phyloP scores from a whole-genome alignment of 1,140 invertebrate genomes.

The Bombus superbus region DNA sequence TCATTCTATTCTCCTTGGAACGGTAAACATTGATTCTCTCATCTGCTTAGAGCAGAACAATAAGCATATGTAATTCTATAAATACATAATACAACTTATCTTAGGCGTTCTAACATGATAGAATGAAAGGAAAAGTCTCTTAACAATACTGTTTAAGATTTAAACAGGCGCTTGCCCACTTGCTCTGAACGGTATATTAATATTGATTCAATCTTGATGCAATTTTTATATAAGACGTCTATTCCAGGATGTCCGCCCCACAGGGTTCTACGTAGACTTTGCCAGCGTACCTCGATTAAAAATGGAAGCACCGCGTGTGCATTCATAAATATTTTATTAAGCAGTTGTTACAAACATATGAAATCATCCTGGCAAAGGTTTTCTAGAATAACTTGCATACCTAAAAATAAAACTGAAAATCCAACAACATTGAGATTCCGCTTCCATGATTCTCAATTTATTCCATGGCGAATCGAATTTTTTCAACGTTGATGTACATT shows the following conservation, averaged over 20 bases:
- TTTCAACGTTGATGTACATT: too few relatives aligned
- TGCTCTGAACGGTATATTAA: not conserved
- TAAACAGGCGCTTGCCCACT: not conserved
- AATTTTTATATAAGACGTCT: not conserved
- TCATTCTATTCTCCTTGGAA: not conserved
- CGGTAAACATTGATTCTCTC: not conserved
- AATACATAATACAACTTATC: not conserved
- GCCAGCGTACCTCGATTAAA: not conserved
- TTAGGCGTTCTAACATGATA: not conserved
- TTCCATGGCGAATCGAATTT: not conserved
- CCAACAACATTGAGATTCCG: not conserved
- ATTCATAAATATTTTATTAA: not conserved
- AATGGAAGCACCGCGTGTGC: not conserved
- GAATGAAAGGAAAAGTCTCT: not conserved
- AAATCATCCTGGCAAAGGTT: not conserved
- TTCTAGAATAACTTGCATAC: not conserved
- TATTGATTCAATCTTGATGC: slow-evolving; percentile 3
- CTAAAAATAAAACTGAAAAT: not conserved
- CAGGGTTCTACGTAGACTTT: not conserved
- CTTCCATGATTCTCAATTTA: not conserved
- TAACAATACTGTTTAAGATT: not conserved
- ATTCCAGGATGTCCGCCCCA: not conserved
- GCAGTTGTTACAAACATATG: not conserved
- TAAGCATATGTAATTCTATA: not conserved
- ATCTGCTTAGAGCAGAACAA: not conserved